A percentile compares a stretch with the other conserved stretches of the same genome.
Evolutionary conservation across 2,888 invertebrate species (phyloP).

Genomic region (Dioctria linearis): DNA sequence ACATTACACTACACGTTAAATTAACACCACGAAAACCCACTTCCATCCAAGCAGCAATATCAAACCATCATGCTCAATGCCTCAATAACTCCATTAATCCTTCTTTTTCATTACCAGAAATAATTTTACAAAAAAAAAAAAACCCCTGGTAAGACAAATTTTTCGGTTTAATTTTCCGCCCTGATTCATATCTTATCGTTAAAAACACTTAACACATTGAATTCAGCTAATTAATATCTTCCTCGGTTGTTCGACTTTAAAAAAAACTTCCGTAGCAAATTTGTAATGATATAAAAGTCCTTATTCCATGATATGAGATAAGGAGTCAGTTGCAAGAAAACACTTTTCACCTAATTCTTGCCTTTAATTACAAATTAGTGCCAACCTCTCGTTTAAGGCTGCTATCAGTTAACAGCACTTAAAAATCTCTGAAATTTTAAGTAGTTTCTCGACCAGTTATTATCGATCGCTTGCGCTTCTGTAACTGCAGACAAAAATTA

Average conservation of each 20-base stretch:
- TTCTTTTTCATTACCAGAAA: too few relatives aligned
- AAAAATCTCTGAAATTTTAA: constrained; percentile 30
- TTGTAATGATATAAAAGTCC: background rate
- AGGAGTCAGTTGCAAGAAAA: constrained; percentile 5
- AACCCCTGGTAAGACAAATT: background rate
- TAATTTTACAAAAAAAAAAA: too few relatives aligned
- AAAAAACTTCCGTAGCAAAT: background rate
- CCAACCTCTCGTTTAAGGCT: constrained; percentile 24
- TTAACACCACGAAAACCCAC: too few relatives aligned
- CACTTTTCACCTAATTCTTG: constrained; percentile 26
- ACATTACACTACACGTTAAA: too few relatives aligned
- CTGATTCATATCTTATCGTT: constrained; percentile 18
- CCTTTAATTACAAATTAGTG: constrained; percentile 17
- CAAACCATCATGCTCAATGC: too few relatives aligned
- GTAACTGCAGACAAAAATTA: too few relatives aligned
- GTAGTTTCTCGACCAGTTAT: constrained; percentile 8
- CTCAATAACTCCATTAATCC: too few relatives aligned
- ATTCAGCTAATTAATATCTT: constrained; percentile 33
- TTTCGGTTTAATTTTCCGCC: background rate
- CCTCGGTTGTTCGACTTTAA: background rate
- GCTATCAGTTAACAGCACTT: constrained; percentile 21
- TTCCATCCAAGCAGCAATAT: too few relatives aligned
- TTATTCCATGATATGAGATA: constrained; percentile 15
- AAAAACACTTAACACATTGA: constrained; percentile 17
- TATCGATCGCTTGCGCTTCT: background rate